These are phyloP conservation scores for Ophioderma brevispina DNA, from an alignment of 35 echinoderm and acorn worm species.

Conservation along the genomic window DNA sequence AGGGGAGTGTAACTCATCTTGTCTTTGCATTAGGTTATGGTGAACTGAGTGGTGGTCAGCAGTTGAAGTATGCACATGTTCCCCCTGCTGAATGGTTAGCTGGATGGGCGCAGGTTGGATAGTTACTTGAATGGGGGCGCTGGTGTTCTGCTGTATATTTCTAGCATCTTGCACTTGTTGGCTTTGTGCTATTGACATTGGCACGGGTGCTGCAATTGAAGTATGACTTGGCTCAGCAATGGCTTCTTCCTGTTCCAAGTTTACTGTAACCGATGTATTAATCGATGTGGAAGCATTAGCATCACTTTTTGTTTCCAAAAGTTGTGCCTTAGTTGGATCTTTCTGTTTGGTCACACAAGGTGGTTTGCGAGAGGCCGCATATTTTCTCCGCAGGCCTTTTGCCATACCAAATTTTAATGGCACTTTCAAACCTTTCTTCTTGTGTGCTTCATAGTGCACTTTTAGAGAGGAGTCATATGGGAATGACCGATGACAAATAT, in stretches of 20 bases:
- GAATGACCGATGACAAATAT: constrained; percentile 31
- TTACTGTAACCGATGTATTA: neutral
- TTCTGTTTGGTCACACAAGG: neutral
- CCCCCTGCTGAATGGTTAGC: neutral
- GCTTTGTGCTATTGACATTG: neutral
- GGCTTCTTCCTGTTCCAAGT: neutral
- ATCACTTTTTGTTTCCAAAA: neutral
- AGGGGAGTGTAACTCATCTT: neutral
- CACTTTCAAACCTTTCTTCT: neutral
- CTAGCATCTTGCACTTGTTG: neutral
- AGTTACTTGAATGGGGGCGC: neutral
- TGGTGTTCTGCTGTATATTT: neutral
- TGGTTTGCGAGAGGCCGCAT: neutral
- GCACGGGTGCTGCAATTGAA: neutral
- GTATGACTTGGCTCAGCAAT: neutral
- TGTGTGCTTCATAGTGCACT: neutral
- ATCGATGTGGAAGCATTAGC: neutral
- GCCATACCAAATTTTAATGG: neutral
- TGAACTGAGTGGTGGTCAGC: neutral
- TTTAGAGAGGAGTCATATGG: neutral
- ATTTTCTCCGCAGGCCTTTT: neutral
- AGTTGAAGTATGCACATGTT: neutral
- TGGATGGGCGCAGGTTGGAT: neutral
- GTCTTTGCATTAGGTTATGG: neutral
- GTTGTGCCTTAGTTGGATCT: neutral